phyloP scores from a whole-genome alignment of 2,888 invertebrate species.

The Argynnis bischoffii region DNA sequence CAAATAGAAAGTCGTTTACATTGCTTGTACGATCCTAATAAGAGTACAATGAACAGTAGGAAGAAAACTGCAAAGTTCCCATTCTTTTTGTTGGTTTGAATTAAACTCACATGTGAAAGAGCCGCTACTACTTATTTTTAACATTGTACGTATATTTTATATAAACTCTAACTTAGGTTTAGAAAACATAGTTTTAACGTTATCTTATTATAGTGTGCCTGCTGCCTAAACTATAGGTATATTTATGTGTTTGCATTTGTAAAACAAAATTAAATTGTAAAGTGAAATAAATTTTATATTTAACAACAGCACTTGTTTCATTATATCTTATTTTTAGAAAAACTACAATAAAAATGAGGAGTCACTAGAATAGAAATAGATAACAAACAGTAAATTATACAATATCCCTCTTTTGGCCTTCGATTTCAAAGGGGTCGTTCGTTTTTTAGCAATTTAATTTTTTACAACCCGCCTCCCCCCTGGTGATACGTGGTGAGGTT shows the following conservation, averaged over 20 bases:
- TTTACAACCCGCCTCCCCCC: too few relatives aligned
- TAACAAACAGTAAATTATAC: too few relatives aligned
- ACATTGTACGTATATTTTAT: too few relatives aligned
- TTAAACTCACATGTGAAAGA: conserved; percentile 15
- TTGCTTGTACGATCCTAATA: not conserved
- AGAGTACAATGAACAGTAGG: not conserved
- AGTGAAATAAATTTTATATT: conserved; percentile 35
- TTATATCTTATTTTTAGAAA: not conserved
- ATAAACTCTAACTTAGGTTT: conserved; percentile 1
- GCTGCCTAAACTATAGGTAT: conserved; percentile 5
- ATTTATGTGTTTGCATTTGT: conserved; percentile 22
- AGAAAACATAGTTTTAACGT: not conserved
- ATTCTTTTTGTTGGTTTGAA: not conserved
- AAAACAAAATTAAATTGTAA: conserved; percentile 12
- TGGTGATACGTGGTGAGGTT: too few relatives aligned
- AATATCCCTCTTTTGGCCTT: too few relatives aligned
- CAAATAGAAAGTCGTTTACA: conserved; percentile 3
- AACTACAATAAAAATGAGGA: not conserved
- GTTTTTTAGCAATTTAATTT: too few relatives aligned
- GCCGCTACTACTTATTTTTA: not conserved
- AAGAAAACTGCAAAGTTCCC: not conserved
- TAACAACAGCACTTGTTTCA: conserved; percentile 19
- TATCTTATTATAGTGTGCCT: not conserved
- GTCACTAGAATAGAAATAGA: too few relatives aligned
- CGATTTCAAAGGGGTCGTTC: too few relatives aligned